Percentiles rank a stretch among this genome's conserved stretches.
Conservation (phyloP, 2,113 vertebrate species). For the Gambusia affinis region DNA sequence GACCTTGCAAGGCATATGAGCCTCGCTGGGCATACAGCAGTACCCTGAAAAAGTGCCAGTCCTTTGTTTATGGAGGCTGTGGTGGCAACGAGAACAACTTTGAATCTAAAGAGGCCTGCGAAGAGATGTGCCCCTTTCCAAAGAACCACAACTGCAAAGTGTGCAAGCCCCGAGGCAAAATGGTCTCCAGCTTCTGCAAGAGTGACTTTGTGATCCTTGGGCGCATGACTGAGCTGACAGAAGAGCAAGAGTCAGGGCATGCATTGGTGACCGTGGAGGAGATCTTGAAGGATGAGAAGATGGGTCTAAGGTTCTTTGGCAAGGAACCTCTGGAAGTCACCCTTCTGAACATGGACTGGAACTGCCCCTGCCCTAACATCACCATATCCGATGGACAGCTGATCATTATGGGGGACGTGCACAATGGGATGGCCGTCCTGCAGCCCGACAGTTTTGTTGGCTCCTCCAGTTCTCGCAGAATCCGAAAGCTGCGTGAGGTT, state of each 20-base stretch:
- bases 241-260: slow-evolving; percentile 91
- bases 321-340: slow-evolving; percentile 94
- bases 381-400: slow-evolving; percentile 86
- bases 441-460: slow-evolving; percentile 95
- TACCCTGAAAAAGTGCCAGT: slow-evolving; percentile 89
- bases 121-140: slow-evolving; percentile 93
- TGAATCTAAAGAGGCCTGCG: slow-evolving; percentile 91
- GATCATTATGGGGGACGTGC: slow-evolving; percentile 97
- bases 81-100: slow-evolving; percentile 98
- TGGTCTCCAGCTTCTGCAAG: slow-evolving; percentile 94
- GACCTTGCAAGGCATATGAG: slow-evolving; percentile 92
- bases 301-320: slow-evolving; percentile 96
- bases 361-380: slow-evolving; percentile 94
- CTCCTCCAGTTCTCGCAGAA: slow-evolving; percentile 83
- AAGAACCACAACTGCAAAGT: slow-evolving; percentile 89
- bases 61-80: slow-evolving; percentile 93
- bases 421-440: slow-evolving; percentile 94
- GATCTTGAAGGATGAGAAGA: slow-evolving; percentile 97
- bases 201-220: slow-evolving; percentile 96
- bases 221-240: slow-evolving; percentile 88
- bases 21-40: slow-evolving; percentile 95
- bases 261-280: slow-evolving; percentile 93
- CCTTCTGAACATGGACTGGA: slow-evolving; percentile 94
- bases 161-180: slow-evolving; percentile 91
- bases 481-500: slow-evolving; percentile 91